These are phyloP conservation scores for Apis florea DNA, from an alignment of 1,140 invertebrate genomes.

Conservation along the genomic window DNA sequence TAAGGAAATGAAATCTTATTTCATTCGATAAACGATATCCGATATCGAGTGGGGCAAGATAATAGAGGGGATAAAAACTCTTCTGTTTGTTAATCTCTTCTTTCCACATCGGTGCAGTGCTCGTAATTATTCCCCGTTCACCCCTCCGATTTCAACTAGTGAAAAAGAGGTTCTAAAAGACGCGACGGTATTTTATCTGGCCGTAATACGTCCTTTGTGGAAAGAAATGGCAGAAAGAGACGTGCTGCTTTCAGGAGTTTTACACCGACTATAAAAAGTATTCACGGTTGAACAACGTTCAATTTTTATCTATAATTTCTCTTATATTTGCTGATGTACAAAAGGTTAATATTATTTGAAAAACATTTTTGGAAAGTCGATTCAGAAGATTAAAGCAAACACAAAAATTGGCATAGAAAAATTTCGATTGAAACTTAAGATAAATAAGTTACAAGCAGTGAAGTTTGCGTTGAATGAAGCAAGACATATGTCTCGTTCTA, in stretches of 20 bases:
- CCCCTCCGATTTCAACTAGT: neutral
- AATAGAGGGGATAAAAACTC: constrained; percentile 4
- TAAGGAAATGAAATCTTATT: neutral
- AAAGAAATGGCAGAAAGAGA: constrained; percentile 22
- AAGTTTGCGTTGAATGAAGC: too few species aligned
- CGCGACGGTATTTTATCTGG: constrained; percentile 30
- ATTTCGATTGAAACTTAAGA: too few species aligned
- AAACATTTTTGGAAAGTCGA: too few species aligned
- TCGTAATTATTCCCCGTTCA: constrained; percentile 23
- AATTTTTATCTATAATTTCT: constrained; percentile 2
- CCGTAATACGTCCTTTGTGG: constrained; percentile 39
- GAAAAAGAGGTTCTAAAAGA: constrained; percentile 30
- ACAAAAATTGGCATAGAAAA: too few species aligned
- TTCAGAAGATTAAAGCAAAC: too few species aligned
- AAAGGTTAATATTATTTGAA: too few species aligned
- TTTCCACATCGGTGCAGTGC: constrained; percentile 6
- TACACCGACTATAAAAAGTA: constrained; percentile 1
- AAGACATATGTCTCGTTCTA: too few species aligned
- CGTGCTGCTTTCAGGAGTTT: neutral
- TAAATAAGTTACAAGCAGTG: too few species aligned
- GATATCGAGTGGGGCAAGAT: constrained; percentile 22
- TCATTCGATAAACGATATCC: constrained; percentile 35
- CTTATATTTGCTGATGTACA: neutral
- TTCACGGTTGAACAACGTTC: neutral
- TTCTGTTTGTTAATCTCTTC: constrained; percentile 40